Percentiles rank a stretch among this genome's conserved stretches.
Conservation (phyloP, 2,888 invertebrate species). For the Metopia argyrocephala region DNA sequence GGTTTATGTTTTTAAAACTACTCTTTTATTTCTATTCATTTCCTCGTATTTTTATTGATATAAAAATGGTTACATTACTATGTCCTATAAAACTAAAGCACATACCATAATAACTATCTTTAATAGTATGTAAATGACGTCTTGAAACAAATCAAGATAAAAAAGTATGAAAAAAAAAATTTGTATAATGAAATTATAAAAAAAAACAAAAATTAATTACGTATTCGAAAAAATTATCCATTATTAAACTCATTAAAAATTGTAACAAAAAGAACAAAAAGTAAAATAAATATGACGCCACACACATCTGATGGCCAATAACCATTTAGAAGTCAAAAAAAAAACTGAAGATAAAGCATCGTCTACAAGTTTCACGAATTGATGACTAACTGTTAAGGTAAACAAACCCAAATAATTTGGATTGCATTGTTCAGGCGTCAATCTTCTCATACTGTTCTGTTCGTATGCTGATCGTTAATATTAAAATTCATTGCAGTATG, state of each 20-base stretch:
- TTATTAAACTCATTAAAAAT: constrained; percentile 12
- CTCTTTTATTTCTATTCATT: neutral
- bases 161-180: constrained; percentile 31
- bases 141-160: constrained; percentile 9
- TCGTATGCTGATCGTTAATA: no score
- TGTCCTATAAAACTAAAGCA: neutral
- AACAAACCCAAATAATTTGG: no score
- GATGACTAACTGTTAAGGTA: no score
- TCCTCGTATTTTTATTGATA: constrained; percentile 4
- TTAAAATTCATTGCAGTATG: no score
- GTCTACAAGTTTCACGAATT: no score
- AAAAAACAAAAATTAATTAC: neutral
- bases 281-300: constrained; percentile 32
- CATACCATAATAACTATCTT: constrained; percentile 28
- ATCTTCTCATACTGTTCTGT: no score
- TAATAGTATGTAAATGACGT: constrained; percentile 35
- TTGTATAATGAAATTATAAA: constrained; percentile 11
- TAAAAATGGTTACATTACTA: neutral
- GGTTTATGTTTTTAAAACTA: constrained; percentile 5
- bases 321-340: no score
- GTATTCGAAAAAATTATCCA: neutral
- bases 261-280: constrained; percentile 26
- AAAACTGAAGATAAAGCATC: no score
- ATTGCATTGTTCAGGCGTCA: no score
- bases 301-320: no score